Evolutionary conservation across 2,113 vertebrate genomes (phyloP), one percentile per base, ranked within the genome.

Genomic region (Takifugu bimaculatus): DNA sequence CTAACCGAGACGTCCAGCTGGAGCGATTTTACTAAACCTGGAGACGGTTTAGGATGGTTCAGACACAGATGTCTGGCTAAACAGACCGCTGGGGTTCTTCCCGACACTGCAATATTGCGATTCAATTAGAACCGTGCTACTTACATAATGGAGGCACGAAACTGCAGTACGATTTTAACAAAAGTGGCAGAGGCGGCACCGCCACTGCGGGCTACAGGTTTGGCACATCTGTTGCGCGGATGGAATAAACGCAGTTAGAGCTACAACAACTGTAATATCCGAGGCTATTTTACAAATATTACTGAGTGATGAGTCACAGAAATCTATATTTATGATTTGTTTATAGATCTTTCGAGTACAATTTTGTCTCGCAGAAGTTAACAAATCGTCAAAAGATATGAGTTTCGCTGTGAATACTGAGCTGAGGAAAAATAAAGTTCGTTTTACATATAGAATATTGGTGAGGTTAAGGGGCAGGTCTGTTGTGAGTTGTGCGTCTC

Each of bases 1-100:
- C 45, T 2, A 48, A 48, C 67, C 42, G 76, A 85, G 80, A 32
- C 44, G 29, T 75, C 62, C 85, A 82, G 81, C 81, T 85, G 82
- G 78, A 75, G 81, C 85, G 85, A 87, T 82, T 69, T 49, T 64
- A 32, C 35, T 72, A 80, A 84, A 69, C 75, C 85, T 68, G 51
- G 80, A 82, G 82, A 81, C 82, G 3, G 49, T 55, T 32, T 25
- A 39, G 70, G 50, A 26, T 60, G 63, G 58, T 68, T 70, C 47
- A 70, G 63, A 54, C 73, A 74, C 87, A 86, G 79, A 79, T 86
- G 85, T 83, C 74, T 71, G 54, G 52, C 60, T 54, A 53, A 63
- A 61, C 62, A 67, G 50, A 56, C 53, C 12, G 45, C 6, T 28
- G 49, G 28, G 35, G 63, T 69, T 57, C 43, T 54, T 42, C 45